Percentiles rank a stretch among this genome's conserved stretches.
Evolutionary conservation across 1,140 invertebrate species (phyloP).

Genomic region (Aphaenogaster floridana): DNA sequence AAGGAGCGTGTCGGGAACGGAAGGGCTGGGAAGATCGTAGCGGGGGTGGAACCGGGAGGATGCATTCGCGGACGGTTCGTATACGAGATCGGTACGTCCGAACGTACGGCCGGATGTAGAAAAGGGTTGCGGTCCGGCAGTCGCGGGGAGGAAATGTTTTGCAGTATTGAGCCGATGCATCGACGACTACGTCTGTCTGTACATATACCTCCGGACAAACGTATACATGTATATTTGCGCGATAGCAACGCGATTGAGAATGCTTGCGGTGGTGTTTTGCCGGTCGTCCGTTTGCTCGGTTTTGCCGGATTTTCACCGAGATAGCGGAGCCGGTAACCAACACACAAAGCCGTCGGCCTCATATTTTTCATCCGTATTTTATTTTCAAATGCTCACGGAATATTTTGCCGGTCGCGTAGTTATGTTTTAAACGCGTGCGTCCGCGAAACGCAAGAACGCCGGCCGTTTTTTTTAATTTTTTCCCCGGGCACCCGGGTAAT

Average conservation of each 20-base stretch:
- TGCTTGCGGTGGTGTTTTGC: constrained; percentile 18
- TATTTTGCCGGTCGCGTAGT: constrained; percentile 37
- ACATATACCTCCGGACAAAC: constrained; percentile 2
- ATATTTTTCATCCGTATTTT: constrained; percentile 61
- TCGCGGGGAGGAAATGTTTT: constrained; percentile 77
- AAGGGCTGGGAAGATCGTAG: constrained; percentile 14
- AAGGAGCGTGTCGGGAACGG: constrained; percentile 43
- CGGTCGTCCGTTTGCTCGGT: constrained; percentile 5
- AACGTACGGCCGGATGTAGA: constrained; percentile 65
- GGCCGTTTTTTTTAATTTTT: background rate
- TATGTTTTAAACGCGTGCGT: constrained; percentile 41
- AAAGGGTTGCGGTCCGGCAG: constrained; percentile 64
- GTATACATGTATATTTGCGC: background rate
- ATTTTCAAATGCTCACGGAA: constrained; percentile 50
- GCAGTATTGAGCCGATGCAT: constrained; percentile 73
- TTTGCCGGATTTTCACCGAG: constrained; percentile 61
- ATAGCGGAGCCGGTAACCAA: constrained; percentile 46
- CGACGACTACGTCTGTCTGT: constrained; percentile 49
- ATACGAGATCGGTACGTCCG: constrained; percentile 18
- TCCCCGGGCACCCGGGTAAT: constrained; percentile 12
- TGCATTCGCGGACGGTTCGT: constrained; percentile 59
- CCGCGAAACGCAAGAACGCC: constrained; percentile 31
- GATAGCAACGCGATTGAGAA: constrained; percentile 45
- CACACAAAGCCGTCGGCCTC: background rate
- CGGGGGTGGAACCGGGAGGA: constrained; percentile 48